Conservation (phyloP, 2,797 vertebrate genomes). For the Scolopax rusticola region DNA sequence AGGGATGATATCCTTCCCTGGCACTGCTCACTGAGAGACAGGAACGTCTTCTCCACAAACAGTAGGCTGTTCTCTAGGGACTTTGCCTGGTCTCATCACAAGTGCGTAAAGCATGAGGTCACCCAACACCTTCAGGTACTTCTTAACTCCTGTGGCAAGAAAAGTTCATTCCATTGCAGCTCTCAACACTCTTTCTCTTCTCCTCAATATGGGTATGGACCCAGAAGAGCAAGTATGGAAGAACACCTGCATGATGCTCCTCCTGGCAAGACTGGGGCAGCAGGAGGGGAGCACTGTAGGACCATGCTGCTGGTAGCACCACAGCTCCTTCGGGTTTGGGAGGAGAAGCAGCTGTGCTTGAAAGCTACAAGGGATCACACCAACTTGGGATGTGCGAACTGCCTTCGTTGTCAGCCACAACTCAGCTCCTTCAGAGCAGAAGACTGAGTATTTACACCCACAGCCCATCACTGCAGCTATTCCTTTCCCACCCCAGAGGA, state of each 20-base stretch:
- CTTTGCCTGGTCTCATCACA: neutral
- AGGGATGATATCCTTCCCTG: neutral
- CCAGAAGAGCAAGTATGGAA: neutral
- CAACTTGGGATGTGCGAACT: neutral
- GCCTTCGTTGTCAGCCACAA: neutral
- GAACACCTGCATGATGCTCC: fast-evolving
- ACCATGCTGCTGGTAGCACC: neutral
- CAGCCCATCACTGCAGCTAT: neutral
- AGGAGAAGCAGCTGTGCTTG: neutral
- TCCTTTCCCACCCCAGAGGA: neutral
- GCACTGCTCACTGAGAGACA: neutral
- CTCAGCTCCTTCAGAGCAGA: neutral
- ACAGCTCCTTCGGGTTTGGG: neutral
- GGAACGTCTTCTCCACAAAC: neutral
- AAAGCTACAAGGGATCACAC: neutral
- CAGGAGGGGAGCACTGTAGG: neutral
- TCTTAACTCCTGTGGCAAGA: neutral
- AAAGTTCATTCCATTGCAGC: neutral
- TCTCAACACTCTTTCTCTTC: neutral
- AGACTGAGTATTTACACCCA: neutral
- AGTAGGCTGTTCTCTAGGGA: neutral
- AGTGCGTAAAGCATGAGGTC: neutral
- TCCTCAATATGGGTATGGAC: neutral
- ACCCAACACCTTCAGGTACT: neutral
- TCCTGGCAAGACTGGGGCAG: neutral